phyloP scores from a whole-genome alignment of 2,797 vertebrate species.

The Xenopus petersii region DNA sequence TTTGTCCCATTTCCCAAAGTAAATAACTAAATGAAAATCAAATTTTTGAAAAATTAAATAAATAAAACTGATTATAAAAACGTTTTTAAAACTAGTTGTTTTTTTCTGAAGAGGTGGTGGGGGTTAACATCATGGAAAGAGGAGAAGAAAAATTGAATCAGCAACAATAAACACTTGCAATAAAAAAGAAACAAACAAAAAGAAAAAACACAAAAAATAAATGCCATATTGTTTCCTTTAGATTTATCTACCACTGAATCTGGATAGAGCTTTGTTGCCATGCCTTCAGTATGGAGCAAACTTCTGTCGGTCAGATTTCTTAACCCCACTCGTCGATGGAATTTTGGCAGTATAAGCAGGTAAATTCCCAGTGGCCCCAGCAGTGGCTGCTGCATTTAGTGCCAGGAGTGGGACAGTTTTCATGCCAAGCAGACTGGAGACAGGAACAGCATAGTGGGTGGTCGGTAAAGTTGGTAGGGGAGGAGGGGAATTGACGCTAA shows the following conservation, averaged over 20 bases:
- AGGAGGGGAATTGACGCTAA: slow-evolving; percentile 83
- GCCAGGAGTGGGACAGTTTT: slow-evolving; percentile 87
- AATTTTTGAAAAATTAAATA: slow-evolving; percentile 27
- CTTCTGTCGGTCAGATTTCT: slow-evolving; percentile 92
- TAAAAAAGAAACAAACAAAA: slow-evolving; percentile 59
- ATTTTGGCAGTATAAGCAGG: slow-evolving; percentile 84
- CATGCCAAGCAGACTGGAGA: slow-evolving; percentile 95
- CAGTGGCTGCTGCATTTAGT: slow-evolving; percentile 77
- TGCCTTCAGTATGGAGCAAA: slow-evolving; percentile 85
- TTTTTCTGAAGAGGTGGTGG: slow-evolving; percentile 18
- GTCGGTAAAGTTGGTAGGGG: slow-evolving; percentile 72
- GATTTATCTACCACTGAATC: slow-evolving; percentile 62
- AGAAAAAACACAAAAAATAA: slow-evolving; percentile 12
- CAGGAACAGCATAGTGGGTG: slow-evolving; percentile 86
- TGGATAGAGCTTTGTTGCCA: slow-evolving; percentile 62
- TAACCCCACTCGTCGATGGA: slow-evolving; percentile 71
- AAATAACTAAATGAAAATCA: slow-evolving; percentile 19
- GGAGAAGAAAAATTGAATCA: slow-evolving; percentile 58
- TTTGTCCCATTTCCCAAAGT: background rate
- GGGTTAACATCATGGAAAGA: slow-evolving; percentile 63
- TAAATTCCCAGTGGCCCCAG: slow-evolving; percentile 78
- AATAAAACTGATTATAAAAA: slow-evolving; percentile 35
- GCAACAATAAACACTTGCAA: slow-evolving; percentile 63
- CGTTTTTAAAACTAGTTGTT: slow-evolving; percentile 67
- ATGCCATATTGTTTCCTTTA: slow-evolving; percentile 64